Base-by-base conservation (phyloP, 2,888 invertebrate species). In the Drosophila macrospina region DNA sequence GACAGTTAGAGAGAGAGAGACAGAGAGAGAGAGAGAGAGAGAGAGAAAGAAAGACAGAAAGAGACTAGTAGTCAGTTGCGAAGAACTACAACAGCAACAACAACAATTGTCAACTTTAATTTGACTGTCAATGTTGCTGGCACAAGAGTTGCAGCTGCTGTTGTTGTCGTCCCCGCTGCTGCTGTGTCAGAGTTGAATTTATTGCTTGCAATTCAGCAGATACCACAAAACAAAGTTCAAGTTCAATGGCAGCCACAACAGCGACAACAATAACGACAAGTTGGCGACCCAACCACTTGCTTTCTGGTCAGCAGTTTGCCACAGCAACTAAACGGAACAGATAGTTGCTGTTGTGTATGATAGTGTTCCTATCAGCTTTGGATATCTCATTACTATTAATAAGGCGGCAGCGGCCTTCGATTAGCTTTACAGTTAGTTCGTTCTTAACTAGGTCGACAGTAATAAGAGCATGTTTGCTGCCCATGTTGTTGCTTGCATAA, bases 241-340 rank as follows among this genome's bases (percentile, higher is more conserved):
- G 89, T 89, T 89, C 90, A 89, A 89, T 87, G 89, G 82, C 89
- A 82, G 61, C 50, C 47, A 5, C 36, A 41, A 37, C 45, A 44
- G 32, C 30, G 61, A 39, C 66, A 66, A 57, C 62, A 37, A 28
- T 48, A 57, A 44, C 48, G 54, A 41, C 30, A 20, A 28, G 8
- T 8, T 50, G 24, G 13, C 13, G 30, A 50, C 7, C 15, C 32
- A 11, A 26, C 32, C 44, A 39, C 51, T 52, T 48, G 5, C 16
- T 42, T 20, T 51, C 59, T 52, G 48, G 55, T 45, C 59, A 66
- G 52, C 44, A 50, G 50, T 7, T 36, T 60, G 50, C 26, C 55
- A 11, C 48, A 54, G 34, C 8, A 56, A 57, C 28, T 41, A 57
- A 24, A 6, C 50, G 52, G 28, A 52, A 36, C 34, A 51, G 30